These are phyloP conservation scores for Lasioglossum vierecki DNA, from an alignment of 2,888 invertebrate species.

Conservation along the genomic window DNA sequence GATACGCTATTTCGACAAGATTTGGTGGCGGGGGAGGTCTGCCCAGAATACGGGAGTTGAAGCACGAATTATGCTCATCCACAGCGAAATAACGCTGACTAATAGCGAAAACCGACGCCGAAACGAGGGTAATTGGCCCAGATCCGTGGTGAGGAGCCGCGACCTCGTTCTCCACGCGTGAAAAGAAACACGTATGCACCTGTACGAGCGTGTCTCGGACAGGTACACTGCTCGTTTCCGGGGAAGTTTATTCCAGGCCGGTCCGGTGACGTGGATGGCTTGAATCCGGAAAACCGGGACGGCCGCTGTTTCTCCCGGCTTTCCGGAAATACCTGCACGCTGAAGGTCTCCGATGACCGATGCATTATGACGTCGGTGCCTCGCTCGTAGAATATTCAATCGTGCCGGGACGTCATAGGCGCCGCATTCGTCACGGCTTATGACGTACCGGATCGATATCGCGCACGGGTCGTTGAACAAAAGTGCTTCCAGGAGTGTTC, in stretches of 20 bases:
- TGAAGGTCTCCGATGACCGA: constrained; percentile 49
- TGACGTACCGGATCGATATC: constrained; percentile 57
- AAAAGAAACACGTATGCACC: constrained; percentile 6
- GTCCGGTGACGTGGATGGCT: constrained; percentile 21
- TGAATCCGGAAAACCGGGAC: constrained; percentile 12
- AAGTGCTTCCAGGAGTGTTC: constrained; percentile 1
- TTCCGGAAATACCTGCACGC: constrained; percentile 48
- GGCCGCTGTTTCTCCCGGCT: not conserved
- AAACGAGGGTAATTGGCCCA: constrained; percentile 44
- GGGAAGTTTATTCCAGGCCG: constrained; percentile 4
- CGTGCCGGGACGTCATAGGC: constrained; percentile 59
- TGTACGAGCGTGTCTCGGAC: not conserved
- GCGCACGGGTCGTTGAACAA: constrained; percentile 30
- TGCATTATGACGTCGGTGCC: constrained; percentile 57
- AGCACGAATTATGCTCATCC: constrained; percentile 26
- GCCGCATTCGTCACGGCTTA: constrained; percentile 53
- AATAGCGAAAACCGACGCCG: constrained; percentile 22
- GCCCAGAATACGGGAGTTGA: not conserved
- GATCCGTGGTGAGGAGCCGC: constrained; percentile 8
- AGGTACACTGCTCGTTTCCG: constrained; percentile 25
- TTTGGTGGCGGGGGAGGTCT: not conserved
- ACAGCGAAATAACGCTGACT: constrained; percentile 29
- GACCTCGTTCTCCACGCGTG: constrained; percentile 27
- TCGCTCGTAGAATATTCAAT: constrained; percentile 59
- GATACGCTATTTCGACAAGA: not conserved